These are phyloP conservation scores for Coremacera marginata DNA, from an alignment of 2,888 invertebrate species.

Conservation along the genomic window DNA sequence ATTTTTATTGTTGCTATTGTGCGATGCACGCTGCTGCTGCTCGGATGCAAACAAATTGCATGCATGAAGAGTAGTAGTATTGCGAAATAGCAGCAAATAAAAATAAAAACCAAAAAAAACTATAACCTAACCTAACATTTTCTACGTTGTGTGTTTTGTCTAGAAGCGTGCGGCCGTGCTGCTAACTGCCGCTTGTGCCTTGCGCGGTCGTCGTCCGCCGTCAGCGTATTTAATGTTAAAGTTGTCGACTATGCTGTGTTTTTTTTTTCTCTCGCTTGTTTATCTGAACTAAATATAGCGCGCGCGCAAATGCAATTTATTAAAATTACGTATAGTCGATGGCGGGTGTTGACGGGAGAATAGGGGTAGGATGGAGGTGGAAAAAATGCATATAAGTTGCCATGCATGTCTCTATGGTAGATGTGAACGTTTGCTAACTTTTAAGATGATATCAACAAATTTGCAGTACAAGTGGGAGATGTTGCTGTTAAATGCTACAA, in stretches of 20 bases:
- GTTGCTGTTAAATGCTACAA: background rate
- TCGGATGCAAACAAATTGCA: too few relatives aligned
- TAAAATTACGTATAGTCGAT: background rate
- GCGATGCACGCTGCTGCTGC: too few relatives aligned
- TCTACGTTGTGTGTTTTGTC: too few relatives aligned
- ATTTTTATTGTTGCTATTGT: too few relatives aligned
- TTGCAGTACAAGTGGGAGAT: background rate
- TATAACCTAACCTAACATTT: too few relatives aligned
- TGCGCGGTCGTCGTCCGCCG: constrained; percentile 29
- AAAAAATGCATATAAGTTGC: background rate
- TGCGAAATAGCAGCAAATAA: too few relatives aligned
- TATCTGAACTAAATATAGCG: constrained; percentile 13
- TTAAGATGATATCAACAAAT: background rate
- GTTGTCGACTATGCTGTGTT: constrained; percentile 1
- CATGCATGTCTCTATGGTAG: background rate
- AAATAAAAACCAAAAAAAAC: too few relatives aligned
- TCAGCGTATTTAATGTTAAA: background rate
- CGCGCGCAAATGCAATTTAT: constrained; percentile 11
- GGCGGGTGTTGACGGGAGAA: background rate
- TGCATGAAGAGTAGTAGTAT: too few relatives aligned
- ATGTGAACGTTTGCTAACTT: background rate
- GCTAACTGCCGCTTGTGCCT: background rate
- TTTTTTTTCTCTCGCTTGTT: constrained; percentile 1
- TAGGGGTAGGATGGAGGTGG: background rate
- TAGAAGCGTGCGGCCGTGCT: background rate